phyloP scores from a whole-genome alignment of 2,113 vertebrate genomes.

The Craseonycteris thonglongyai region DNA sequence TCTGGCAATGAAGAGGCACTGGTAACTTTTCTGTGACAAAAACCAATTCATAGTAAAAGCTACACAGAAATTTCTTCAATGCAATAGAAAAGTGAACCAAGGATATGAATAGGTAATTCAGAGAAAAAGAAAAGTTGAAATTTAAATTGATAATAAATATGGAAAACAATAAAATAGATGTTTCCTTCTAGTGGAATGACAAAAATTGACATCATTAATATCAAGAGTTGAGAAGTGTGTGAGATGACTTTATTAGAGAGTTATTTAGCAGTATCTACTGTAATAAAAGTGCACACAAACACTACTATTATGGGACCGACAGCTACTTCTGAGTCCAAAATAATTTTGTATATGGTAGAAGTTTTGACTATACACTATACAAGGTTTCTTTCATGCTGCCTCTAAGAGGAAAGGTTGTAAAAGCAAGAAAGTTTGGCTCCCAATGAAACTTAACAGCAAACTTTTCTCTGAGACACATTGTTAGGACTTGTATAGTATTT shows the following conservation, averaged over 20 bases:
- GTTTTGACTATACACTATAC: background rate
- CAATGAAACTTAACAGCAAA: background rate
- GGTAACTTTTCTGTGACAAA: background rate
- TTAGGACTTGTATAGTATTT: background rate
- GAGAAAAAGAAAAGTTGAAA: conserved; percentile 4
- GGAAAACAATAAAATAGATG: background rate
- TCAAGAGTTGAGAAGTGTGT: background rate
- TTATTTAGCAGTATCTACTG: background rate
- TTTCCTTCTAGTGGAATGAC: background rate
- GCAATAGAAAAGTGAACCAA: background rate
- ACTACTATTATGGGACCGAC: background rate
- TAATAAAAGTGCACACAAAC: conserved; percentile 7
- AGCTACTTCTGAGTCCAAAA: background rate
- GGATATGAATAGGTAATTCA: background rate
- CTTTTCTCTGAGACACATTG: background rate
- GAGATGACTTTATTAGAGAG: background rate
- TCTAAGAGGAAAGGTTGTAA: background rate
- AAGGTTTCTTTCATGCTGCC: background rate
- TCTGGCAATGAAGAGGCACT: background rate
- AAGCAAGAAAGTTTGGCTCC: background rate
- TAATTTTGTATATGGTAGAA: background rate
- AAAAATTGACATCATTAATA: background rate
- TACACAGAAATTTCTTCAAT: background rate
- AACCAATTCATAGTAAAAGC: background rate
- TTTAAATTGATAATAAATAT: background rate